phyloP scores from a whole-genome alignment of 2,113 vertebrate genomes.

The Paradisaea rubra region DNA sequence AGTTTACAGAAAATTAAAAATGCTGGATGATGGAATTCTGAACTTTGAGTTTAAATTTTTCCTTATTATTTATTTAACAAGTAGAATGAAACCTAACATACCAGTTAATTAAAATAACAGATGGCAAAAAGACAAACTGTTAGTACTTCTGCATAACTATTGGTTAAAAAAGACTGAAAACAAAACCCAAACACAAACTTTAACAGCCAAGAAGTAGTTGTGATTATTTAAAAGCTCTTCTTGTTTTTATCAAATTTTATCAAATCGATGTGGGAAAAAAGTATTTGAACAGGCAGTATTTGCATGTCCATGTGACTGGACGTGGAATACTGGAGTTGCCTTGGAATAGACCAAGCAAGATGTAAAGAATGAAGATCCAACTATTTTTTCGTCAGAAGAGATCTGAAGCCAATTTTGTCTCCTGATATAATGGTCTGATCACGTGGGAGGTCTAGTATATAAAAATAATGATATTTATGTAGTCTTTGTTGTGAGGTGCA shows the following conservation, averaged over 20 bases:
- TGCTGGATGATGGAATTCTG: neutral
- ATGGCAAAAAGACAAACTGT: neutral
- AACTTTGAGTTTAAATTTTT: neutral
- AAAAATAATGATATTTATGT: neutral
- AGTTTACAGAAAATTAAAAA: neutral
- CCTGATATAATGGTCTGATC: neutral
- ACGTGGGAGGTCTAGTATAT: neutral
- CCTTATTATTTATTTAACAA: neutral
- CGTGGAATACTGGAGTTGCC: fast-evolving
- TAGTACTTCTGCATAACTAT: neutral
- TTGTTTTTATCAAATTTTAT: neutral
- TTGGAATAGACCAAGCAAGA: neutral
- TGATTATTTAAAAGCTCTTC: neutral
- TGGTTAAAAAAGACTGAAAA: neutral
- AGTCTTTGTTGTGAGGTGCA: neutral
- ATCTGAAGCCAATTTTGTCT: neutral
- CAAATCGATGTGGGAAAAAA: neutral
- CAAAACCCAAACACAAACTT: neutral
- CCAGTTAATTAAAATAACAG: neutral
- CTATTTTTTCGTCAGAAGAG: neutral
- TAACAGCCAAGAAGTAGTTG: neutral
- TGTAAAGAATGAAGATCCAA: neutral
- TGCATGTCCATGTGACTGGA: fast-evolving
- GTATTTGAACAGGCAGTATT: fast-evolving
- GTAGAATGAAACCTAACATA: neutral